phyloP scores from a whole-genome alignment of 2,888 invertebrate genomes.

The Tipula vernalis region DNA sequence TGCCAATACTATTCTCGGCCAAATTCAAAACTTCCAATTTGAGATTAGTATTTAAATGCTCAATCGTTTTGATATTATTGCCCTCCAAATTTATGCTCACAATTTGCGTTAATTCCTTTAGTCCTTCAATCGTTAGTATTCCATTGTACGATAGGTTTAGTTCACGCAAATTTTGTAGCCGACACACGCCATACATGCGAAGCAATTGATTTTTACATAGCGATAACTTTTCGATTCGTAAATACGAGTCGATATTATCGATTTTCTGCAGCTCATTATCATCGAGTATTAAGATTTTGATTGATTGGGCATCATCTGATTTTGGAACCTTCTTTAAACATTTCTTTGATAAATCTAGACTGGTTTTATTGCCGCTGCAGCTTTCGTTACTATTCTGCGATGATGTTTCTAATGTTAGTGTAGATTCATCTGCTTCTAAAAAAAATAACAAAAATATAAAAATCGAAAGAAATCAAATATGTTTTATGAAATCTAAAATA shows the following conservation, averaged over 20 bases:
- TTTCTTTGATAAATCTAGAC: slow-evolving; percentile 64
- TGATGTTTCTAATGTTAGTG: neutral
- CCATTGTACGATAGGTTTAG: slow-evolving; percentile 79
- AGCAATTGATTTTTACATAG: slow-evolving; percentile 73
- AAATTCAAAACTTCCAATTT: slow-evolving; percentile 75
- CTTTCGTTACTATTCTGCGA: neutral
- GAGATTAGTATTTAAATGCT: slow-evolving; percentile 70
- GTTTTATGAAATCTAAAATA: too few species aligned
- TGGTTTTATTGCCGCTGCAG: slow-evolving; percentile 25
- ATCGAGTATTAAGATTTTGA: slow-evolving; percentile 62
- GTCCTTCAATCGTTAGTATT: slow-evolving; percentile 78
- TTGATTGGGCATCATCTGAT: slow-evolving; percentile 50
- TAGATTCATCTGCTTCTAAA: slow-evolving; percentile 28
- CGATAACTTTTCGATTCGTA: slow-evolving; percentile 65
- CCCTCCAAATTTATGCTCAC: slow-evolving; percentile 73
- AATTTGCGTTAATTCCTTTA: slow-evolving; percentile 70
- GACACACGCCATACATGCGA: slow-evolving; percentile 77
- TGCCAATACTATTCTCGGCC: slow-evolving; percentile 78
- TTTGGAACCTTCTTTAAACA: slow-evolving; percentile 70
- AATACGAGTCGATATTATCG: slow-evolving; percentile 75
- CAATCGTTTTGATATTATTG: slow-evolving; percentile 88
- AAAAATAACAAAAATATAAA: neutral
- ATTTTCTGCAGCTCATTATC: slow-evolving; percentile 79
- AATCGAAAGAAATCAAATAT: too few species aligned
- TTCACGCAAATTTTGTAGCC: slow-evolving; percentile 64